Percentiles rank a stretch among this genome's conserved stretches.
Evolutionary conservation across 2,113 vertebrate genomes (phyloP).

Genomic region (Cygnus atratus): DNA sequence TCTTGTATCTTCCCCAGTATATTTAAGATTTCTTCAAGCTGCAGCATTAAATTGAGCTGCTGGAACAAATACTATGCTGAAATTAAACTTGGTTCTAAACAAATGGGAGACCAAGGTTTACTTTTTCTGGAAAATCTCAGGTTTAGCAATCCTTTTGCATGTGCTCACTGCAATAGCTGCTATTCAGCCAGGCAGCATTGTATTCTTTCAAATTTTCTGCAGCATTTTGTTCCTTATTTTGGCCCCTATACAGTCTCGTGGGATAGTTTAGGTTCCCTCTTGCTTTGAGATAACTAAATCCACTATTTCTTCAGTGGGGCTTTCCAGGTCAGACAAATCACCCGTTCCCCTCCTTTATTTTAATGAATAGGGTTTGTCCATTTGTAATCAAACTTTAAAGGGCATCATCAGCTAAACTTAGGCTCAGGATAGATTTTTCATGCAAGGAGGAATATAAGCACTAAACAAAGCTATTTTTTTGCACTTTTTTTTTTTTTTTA

Average conservation of each 20-base stretch:
- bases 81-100: not conserved
- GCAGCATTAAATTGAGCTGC: not conserved
- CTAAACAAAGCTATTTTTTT: not conserved
- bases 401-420: not conserved
- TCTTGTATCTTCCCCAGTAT: not conserved
- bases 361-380: not conserved
- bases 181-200: not conserved
- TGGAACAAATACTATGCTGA: not conserved
- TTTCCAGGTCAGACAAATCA: not conserved
- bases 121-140: not conserved
- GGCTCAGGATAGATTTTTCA: not conserved
- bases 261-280: not conserved
- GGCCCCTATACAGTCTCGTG: fast-evolving
- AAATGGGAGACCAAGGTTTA: not conserved
- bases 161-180: not conserved
- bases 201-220: not conserved
- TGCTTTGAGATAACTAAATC: not conserved
- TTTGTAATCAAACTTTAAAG: not conserved
- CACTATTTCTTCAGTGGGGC: not conserved
- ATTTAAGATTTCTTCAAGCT: not conserved
- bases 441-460: not conserved
- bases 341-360: not conserved
- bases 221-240: not conserved
- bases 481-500: not conserved
- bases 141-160: not conserved